Percentiles rank a stretch among this genome's conserved stretches.
phyloP scores from a whole-genome alignment of 2,113 vertebrate genomes.

The Thalassoma bifasciatum region DNA sequence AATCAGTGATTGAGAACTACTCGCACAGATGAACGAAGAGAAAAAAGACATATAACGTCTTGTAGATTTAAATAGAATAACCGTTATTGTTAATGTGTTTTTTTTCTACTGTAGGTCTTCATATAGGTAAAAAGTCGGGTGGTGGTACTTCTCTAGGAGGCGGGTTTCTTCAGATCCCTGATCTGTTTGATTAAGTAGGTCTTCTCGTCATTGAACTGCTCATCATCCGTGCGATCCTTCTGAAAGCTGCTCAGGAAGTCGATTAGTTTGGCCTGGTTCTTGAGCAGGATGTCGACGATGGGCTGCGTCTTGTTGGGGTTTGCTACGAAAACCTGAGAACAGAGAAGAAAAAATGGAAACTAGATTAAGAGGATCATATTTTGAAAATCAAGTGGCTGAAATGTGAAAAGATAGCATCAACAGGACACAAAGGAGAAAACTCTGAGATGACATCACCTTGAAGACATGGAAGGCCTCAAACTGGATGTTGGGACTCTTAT shows the following conservation, averaged over 20 bases:
- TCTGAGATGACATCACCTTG: constrained; percentile 91
- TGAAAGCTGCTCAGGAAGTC: constrained; percentile 98
- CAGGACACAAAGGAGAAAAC: too few species aligned
- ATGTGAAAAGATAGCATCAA: too few species aligned
- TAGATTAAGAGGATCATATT: too few species aligned
- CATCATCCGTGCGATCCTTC: constrained; percentile 95
- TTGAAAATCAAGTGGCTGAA: too few species aligned
- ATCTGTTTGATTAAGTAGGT: constrained; percentile 99
- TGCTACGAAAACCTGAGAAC: constrained; percentile 92
- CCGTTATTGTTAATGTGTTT: constrained; percentile 58
- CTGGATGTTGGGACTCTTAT: constrained; percentile 97
- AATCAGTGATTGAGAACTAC: constrained; percentile 75
- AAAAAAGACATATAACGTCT: constrained; percentile 65
- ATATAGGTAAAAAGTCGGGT: constrained; percentile 75
- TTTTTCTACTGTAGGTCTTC: constrained; percentile 70
- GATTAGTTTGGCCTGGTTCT: constrained; percentile 97
- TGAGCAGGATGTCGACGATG: constrained; percentile 96
- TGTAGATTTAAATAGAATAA: constrained; percentile 78
- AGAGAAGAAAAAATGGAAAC: not conserved
- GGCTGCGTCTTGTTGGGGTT: constrained; percentile 98
- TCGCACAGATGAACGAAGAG: constrained; percentile 63
- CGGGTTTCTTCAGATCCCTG: constrained; percentile 95
- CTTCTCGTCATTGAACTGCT: constrained; percentile 99
- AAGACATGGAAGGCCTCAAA: constrained; percentile 99
- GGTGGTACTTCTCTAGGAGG: constrained; percentile 83